Base-by-base conservation (phyloP, 1,140 invertebrate species). In the Lamellibrachia luymesi region DNA sequence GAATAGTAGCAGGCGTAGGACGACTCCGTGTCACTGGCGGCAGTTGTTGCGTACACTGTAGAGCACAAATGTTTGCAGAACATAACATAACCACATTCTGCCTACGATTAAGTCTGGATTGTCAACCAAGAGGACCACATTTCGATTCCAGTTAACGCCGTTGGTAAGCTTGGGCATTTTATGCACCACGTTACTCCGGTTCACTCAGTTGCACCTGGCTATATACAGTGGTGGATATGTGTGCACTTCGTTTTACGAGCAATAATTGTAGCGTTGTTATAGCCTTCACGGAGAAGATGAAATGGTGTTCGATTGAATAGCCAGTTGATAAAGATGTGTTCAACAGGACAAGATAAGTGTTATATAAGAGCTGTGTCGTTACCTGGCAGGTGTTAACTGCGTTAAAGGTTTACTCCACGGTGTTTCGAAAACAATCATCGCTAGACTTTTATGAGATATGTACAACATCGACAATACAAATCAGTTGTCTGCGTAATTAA, bases 1-100 rank as follows among this genome's bases (percentile, higher is more conserved):
- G 97, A 97, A 95, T 95, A 97, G 94, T 97, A 97, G 93, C 97
- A 97, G n/a, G 97, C 97, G 94, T 97, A 97, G 0, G 97, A 97
- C 13, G 96, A 97, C 94, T 97, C 97, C 10, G 96, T 93, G 1
- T 96, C 94, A 95, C 97, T 97, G 8, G 97, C 96, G 90, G 97
- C 97, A 90, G 97, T 97, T n/a, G 97, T 97, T 10, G 97, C 97
- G 95, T 97, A 97, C 91, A 98, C 97, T 97, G 95, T 51, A 94
- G 94, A 6, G 27, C 64, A 80, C 6, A 38, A 38, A 38, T 38
- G 38, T 38, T 38, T 56, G 52, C 6, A 17, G 52, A 56, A 6
- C 52, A 38, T 38, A 38, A 38, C 38, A 38, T 38, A 38, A 38
- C 38, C 38, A 38, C 38, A 17, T 56, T 56, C 17, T 56, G 17